Evolutionary conservation across 2,797 vertebrate species (phyloP).

Genomic region (Balearica regulorum): DNA sequence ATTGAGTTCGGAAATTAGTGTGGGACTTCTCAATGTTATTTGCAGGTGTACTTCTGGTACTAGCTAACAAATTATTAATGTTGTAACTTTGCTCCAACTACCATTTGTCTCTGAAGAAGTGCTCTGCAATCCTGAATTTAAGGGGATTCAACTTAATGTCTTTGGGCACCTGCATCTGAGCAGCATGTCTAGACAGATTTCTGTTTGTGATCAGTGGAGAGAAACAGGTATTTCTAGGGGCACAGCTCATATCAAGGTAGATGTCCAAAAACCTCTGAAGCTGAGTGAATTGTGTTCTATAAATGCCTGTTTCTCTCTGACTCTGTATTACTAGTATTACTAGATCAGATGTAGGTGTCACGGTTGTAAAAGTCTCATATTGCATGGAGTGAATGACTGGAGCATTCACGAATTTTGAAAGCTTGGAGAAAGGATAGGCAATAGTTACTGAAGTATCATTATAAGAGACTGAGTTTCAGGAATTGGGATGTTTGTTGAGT

Average conservation of each 20-base stretch:
- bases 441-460: not conserved
- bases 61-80: not conserved
- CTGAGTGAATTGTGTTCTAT: not conserved
- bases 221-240: not conserved
- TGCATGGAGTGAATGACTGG: not conserved
- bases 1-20: not conserved
- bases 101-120: not conserved
- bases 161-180: not conserved
- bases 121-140: not conserved
- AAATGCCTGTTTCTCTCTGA: not conserved
- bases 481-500: not conserved
- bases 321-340: not conserved
- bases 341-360: not conserved
- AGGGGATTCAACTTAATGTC: not conserved
- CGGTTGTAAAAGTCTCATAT: not conserved
- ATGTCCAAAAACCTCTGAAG: not conserved
- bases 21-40: not conserved
- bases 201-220: accelerated
- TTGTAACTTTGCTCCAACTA: not conserved
- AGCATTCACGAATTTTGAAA: not conserved
- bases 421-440: not conserved
- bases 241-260: not conserved
- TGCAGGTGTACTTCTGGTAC: not conserved
- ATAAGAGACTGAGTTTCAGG: not conserved
- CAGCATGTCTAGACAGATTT: not conserved